These are phyloP conservation scores for Hafferia zeledoni DNA, from an alignment of 2,797 vertebrate species.

Conservation along the genomic window DNA sequence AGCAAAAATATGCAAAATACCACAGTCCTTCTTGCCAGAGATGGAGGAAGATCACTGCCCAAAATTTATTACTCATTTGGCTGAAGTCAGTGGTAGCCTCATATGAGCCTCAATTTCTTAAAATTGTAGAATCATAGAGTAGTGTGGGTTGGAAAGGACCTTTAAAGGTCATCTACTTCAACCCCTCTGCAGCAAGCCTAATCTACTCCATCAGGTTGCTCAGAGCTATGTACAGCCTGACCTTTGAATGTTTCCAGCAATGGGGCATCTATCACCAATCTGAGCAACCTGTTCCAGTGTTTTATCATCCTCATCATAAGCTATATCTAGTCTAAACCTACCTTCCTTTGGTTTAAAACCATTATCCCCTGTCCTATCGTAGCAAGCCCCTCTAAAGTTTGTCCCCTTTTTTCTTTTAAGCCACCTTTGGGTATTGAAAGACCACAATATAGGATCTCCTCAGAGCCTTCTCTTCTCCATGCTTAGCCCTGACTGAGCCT, in stretches of 20 bases:
- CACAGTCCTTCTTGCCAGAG: neutral
- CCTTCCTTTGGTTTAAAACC: neutral
- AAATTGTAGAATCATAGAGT: neutral
- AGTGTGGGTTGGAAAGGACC: neutral
- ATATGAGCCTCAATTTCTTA: neutral
- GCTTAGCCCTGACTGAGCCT: neutral
- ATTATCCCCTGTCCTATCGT: neutral
- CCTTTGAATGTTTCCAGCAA: neutral
- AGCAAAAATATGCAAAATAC: neutral
- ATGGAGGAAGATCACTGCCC: neutral
- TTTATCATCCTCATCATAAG: neutral
- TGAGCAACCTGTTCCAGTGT: neutral
- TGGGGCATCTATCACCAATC: neutral
- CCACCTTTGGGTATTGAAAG: neutral
- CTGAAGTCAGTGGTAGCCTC: neutral
- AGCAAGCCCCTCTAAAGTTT: neutral
- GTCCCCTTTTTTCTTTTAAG: neutral
- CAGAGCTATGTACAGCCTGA: neutral
- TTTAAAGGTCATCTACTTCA: neutral
- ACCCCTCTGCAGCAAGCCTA: neutral
- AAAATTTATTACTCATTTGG: neutral
- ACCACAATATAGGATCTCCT: neutral
- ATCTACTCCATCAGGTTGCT: neutral
- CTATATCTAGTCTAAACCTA: neutral
- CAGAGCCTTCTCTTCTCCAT: neutral